Evolutionary conservation across 2,888 invertebrate species (phyloP).

Genomic region (Diachrysia chrysitis): DNA sequence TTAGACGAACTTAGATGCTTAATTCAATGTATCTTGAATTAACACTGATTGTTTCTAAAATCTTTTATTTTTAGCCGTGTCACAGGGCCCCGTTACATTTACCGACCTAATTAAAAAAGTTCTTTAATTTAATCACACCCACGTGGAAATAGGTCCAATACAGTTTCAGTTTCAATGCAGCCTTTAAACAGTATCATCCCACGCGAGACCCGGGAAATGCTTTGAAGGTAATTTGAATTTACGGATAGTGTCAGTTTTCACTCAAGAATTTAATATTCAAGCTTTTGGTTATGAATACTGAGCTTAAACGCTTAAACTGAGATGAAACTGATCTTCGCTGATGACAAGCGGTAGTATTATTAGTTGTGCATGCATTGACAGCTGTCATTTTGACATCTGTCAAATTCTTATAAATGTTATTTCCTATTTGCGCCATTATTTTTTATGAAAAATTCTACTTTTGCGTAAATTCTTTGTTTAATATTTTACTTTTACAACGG

Average conservation of each 20-base stretch:
- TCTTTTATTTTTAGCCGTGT: not conserved
- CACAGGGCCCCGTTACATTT: not conserved
- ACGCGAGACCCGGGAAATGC: slow-evolving; percentile 33
- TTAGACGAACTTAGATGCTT: too few relatives aligned
- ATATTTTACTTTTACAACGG: too few relatives aligned
- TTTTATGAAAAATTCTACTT: not conserved
- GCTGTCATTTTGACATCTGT: not conserved
- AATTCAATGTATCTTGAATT: not conserved
- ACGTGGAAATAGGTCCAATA: slow-evolving; percentile 4
- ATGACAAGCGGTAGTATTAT: not conserved
- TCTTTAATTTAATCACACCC: slow-evolving; percentile 8
- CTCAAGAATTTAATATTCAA: not conserved
- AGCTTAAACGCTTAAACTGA: not conserved
- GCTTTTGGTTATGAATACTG: not conserved
- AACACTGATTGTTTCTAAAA: not conserved
- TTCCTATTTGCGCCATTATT: not conserved
- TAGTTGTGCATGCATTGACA: not conserved
- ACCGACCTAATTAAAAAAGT: slow-evolving; percentile 6
- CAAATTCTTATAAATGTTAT: not conserved
- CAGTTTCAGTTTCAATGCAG: slow-evolving; percentile 11
- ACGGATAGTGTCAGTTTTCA: not conserved
- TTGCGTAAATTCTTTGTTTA: too few relatives aligned
- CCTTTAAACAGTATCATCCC: slow-evolving; percentile 10
- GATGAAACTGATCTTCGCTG: not conserved
- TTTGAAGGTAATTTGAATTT: slow-evolving; percentile 19